Evolutionary conservation across 1,140 invertebrate species (phyloP).

Genomic region (Aphidius gifuensis): DNA sequence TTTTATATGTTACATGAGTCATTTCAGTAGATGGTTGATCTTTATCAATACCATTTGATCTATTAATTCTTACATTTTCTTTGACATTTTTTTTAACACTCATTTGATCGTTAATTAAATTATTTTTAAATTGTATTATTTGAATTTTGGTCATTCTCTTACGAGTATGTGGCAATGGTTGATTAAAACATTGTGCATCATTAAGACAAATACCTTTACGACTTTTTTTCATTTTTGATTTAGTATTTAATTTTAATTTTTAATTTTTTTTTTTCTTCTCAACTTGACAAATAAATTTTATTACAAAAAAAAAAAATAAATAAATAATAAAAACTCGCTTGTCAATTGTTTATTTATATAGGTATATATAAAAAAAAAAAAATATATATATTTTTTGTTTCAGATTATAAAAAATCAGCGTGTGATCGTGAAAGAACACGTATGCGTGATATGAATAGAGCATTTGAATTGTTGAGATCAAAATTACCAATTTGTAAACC

Average conservation of each 20-base stretch:
- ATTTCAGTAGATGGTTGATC: slow-evolving; percentile 20
- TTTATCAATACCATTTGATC: not conserved
- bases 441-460: slow-evolving; percentile 86
- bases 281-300: not conserved
- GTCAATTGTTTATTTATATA: not conserved
- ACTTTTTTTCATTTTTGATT: slow-evolving; percentile 11
- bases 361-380: not conserved
- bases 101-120: not conserved
- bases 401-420: slow-evolving; percentile 81
- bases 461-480: slow-evolving; percentile 75
- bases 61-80: not conserved
- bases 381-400: slow-evolving; percentile 3
- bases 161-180: slow-evolving; percentile 25
- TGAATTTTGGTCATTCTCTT: slow-evolving; percentile 32
- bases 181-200: slow-evolving; percentile 30
- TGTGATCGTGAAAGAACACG: slow-evolving; percentile 80
- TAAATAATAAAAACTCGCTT: slow-evolving; percentile 1
- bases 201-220: slow-evolving; percentile 32
- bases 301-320: not conserved
- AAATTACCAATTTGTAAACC: slow-evolving; percentile 77
- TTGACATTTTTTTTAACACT: not conserved
- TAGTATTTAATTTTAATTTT: not conserved
- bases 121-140: slow-evolving; percentile 21
- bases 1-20: not conserved
- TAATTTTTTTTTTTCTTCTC: too few species aligned